Base-by-base conservation (phyloP, 2,888 invertebrate species). In the Pristionchus entomophagus region DNA sequence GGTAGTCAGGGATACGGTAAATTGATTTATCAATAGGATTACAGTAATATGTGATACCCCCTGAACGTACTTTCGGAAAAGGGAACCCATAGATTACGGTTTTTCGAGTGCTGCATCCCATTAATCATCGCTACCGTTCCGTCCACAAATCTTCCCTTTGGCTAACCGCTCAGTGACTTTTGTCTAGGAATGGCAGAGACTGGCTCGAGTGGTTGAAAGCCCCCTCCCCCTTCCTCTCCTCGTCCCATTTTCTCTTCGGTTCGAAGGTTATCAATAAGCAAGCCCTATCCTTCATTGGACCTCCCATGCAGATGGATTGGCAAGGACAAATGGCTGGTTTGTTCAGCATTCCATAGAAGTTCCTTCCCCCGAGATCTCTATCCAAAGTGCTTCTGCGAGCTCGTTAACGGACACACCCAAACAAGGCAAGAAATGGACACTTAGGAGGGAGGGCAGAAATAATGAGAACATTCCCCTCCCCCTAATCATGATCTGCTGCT, bases 341-440 rank as follows among this genome's bases (percentile, higher is more conserved):
- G 6, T 14, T 45, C 59, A 59, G 62, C 65, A 65, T 65, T 65
- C 65, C 65, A 35, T 6, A 38, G 65, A 3, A 19, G 62, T n/a
- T n/a, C n/a, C n/a, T n/a, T n/a, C n/a, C n/a, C n/a, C 29, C 12
- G 32, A 65, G 65, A 65, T 65, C 14, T 4, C 35, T 35, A 65
- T 65, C 65, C 19, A 8, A 65, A 65, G 32, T 19, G 65, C 35
- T 65, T 65, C 65, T 65, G 65, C 65, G 65, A 65, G 65, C 65
- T 65, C 65, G 65, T 65, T 65, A 65, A 35, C 19, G n/a, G n/a
- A n/a, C 32, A 4, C 65, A 32, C 65, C 65, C 35, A 65, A 62
- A 65, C 35, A 35, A 32, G 65, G 26, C 29, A 3, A 65, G 65
- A 65, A 65, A 29, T 22, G 65, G 65, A 32, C 35, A 65, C 65